Conservation (phyloP, 2,888 invertebrate genomes). For the Branchellion lobata region DNA sequence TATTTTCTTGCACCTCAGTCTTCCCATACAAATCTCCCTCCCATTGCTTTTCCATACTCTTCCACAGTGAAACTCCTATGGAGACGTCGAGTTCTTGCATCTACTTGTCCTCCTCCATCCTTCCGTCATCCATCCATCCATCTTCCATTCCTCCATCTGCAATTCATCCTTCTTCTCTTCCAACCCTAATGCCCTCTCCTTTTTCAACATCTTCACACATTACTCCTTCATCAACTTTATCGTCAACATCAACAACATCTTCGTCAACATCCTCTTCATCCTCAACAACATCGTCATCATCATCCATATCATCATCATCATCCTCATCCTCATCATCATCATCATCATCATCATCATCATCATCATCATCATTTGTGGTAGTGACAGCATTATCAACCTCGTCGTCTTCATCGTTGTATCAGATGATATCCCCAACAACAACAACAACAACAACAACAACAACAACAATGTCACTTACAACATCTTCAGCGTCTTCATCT, state of each 20-base stretch:
- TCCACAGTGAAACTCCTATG: not conserved
- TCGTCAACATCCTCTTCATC: not conserved
- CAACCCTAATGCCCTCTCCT: not conserved
- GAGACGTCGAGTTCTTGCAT: not conserved
- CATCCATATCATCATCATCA: not conserved
- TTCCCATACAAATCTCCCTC: not conserved
- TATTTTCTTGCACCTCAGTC: not conserved
- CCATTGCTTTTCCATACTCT: not conserved
- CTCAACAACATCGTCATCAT: not conserved
- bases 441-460: not conserved
- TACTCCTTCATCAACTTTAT: not conserved
- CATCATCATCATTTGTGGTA: not conserved
- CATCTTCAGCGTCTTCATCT: not conserved
- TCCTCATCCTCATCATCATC: conserved; percentile 7
- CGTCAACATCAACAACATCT: no score
- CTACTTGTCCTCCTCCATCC: not conserved
- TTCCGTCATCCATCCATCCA: not conserved
- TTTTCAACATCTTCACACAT: not conserved
- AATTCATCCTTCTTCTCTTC: not conserved
- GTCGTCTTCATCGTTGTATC: not conserved
- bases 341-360: not conserved
- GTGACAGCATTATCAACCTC: not conserved
- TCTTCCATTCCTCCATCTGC: not conserved
- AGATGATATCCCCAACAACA: not conserved
- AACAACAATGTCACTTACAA: not conserved